Base-by-base conservation (phyloP, 2,113 vertebrate genomes). In the Gnathonemus echidnorhynchus region DNA sequence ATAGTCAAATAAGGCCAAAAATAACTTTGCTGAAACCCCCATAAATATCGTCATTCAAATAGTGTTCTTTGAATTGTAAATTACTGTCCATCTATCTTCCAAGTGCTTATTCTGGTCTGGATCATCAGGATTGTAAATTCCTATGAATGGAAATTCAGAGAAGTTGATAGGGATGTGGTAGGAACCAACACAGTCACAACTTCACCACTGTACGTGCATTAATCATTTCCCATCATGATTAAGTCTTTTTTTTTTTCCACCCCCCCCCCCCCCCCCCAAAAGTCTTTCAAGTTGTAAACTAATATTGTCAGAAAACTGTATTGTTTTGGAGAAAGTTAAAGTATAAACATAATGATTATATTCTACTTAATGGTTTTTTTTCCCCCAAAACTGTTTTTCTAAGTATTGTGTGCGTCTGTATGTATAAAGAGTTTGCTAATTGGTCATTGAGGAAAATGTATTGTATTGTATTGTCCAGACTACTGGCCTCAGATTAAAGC, bases 31-130 rank as follows among this genome's bases (percentile, higher is more conserved):
- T 89, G 90, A 92, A 93, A 89, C 88, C 91, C 91, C 92, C 90
- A 83, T 27, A 66, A 86, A 90, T 31, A 19, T 45, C 45, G 85
- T 88, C 91, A 93, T 92, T 92, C 91, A 93, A 92, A 93, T 93
- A 7, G 21, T 8, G 83, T 53, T 66, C 6, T 92, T 90, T 93
- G 89, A 88, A 88, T 88, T 88, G 88, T 74, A 88, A 49, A 88
- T 88, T 2, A 58, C 15, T 10, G 8, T 70, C 62, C 62, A 70
- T 70, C 62, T 27, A 31, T 13, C n/a, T 13, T 70, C n/a, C 62
- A 70, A 70, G n/a, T 2, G 10, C n/a, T 66, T 66, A 70, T 70
- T 70, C 3, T 31, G 62, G n/a, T 70, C 62, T 27, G 62, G 62
- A 70, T 70, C n/a, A 70, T 70, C 62, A 31, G 89, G 66, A 88